phyloP scores from a whole-genome alignment of 2,888 invertebrate species.

The Alsophila aescularia region DNA sequence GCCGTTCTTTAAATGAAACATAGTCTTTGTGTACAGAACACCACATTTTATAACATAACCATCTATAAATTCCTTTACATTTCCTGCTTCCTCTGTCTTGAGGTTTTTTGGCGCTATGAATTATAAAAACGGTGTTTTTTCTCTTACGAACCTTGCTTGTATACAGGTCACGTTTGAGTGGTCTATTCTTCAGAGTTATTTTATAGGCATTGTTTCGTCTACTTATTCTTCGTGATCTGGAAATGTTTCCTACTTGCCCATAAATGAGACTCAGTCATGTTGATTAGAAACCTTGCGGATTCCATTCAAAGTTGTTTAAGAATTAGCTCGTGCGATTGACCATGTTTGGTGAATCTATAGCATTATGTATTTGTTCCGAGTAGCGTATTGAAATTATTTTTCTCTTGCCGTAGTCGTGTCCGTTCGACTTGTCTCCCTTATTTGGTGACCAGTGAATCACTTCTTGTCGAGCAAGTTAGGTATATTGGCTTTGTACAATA shows the following conservation, averaged over 20 bases:
- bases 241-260: conserved; percentile 63
- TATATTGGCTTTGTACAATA: conserved; percentile 40
- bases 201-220: conserved; percentile 22
- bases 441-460: conserved; percentile 63
- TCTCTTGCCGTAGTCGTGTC: conserved; percentile 48
- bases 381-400: conserved; percentile 55
- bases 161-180: conserved; percentile 27
- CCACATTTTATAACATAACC: conserved; percentile 8
- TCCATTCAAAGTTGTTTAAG: conserved; percentile 54
- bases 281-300: conserved; percentile 55
- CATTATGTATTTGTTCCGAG: conserved; percentile 60
- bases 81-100: conserved; percentile 53
- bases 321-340: conserved; percentile 55
- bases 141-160: background rate
- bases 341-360: conserved; percentile 61
- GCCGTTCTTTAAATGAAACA: conserved; percentile 41
- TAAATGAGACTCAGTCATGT: conserved; percentile 55
- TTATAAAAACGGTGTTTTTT: conserved; percentile 30
- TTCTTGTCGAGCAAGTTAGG: conserved; percentile 46
- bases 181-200: conserved; percentile 25
- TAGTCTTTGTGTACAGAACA: conserved; percentile 14
- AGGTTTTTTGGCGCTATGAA: conserved; percentile 32
- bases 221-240: conserved; percentile 47
- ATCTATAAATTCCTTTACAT: conserved; percentile 19
- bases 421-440: conserved; percentile 54